phyloP scores from a whole-genome alignment of 2,888 invertebrate genomes.

The Amaurobius ferox region DNA sequence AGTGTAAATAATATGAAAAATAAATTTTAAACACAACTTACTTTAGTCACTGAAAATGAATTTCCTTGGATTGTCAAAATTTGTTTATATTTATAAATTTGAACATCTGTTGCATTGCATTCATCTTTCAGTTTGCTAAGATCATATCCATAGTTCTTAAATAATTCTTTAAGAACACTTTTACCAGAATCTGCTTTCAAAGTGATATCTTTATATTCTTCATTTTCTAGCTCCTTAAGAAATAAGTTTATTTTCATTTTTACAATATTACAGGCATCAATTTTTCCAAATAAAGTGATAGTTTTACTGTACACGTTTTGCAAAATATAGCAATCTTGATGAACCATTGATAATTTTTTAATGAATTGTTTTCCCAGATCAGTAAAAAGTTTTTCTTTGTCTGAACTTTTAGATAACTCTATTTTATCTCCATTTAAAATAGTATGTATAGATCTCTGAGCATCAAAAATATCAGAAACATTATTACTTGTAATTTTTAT shows the following conservation, averaged over 20 bases:
- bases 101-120: constrained; percentile 22
- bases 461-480: constrained; percentile 45
- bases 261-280: constrained; percentile 12
- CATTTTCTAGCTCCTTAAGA: constrained; percentile 20
- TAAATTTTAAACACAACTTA: too few species aligned
- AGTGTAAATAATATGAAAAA: too few species aligned
- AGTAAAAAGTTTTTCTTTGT: constrained; percentile 41
- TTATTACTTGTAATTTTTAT: constrained; percentile 50
- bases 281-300: constrained; percentile 56
- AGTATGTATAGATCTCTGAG: constrained; percentile 23
- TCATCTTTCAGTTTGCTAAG: constrained; percentile 21
- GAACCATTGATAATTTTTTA: constrained; percentile 26
- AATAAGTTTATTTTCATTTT: constrained; percentile 33
- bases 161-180: constrained; percentile 26
- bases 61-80: constrained; percentile 33
- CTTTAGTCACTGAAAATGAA: constrained; percentile 26
- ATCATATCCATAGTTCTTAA: constrained; percentile 51
- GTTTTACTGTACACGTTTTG: constrained; percentile 31
- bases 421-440: constrained; percentile 52
- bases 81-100: constrained; percentile 24
- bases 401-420: constrained; percentile 7
- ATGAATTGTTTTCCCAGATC: constrained; percentile 13
- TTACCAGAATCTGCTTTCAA: constrained; percentile 28
- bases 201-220: constrained; percentile 38
- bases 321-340: constrained; percentile 36